These are phyloP conservation scores for Barbus barbus DNA, from an alignment of 2,113 vertebrate species.

Conservation along the genomic window DNA sequence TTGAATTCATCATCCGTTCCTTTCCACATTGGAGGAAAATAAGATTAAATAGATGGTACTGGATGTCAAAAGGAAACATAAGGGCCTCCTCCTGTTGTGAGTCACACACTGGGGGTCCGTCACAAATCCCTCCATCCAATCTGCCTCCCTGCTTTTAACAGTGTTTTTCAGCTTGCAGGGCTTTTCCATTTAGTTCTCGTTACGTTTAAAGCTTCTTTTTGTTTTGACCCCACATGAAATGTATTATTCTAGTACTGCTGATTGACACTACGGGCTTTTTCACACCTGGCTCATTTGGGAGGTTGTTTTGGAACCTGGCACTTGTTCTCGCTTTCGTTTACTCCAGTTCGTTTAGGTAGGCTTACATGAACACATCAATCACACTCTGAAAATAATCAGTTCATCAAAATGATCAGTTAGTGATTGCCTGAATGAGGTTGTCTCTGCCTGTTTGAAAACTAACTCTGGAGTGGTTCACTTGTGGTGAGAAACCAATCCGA, in stretches of 20 bases:
- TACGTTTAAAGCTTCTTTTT: not conserved
- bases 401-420: not conserved
- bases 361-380: not conserved
- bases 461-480: not conserved
- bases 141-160: conserved; percentile 1
- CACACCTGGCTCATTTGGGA: not conserved
- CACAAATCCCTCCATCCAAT: conserved; percentile 28
- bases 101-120: conserved; percentile 13
- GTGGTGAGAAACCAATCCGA: not conserved
- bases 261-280: not conserved
- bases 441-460: not conserved
- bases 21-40: conserved; percentile 11
- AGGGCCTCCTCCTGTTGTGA: conserved; percentile 38
- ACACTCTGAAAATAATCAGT: not conserved
- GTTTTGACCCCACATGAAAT: not conserved
- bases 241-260: not conserved
- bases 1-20: conserved; percentile 31
- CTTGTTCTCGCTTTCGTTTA: not conserved
- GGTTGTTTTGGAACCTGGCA: not conserved
- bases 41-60: conserved; percentile 35
- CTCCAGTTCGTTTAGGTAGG: not conserved
- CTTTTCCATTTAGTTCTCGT: not conserved
- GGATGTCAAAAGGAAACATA: conserved; percentile 35
- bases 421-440: not conserved
- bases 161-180: conserved; percentile 2